A percentile compares a stretch with the other conserved stretches of the same genome.
These are phyloP conservation scores for Cecropterus lyciades DNA, from an alignment of 1,140 invertebrate species.

Conservation along the genomic window DNA sequence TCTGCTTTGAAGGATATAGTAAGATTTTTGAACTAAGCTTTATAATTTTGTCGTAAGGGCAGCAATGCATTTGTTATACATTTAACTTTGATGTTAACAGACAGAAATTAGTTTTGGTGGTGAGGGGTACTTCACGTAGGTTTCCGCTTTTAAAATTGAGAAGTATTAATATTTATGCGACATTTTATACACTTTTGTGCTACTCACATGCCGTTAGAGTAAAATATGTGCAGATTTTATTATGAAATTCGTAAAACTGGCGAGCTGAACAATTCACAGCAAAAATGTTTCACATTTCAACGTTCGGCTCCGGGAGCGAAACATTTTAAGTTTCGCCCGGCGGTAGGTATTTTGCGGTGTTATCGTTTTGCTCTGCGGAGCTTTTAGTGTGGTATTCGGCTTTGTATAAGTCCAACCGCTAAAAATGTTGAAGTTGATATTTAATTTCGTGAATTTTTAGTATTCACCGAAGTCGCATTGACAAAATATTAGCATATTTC, in stretches of 20 bases:
- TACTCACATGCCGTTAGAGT: too few relatives aligned
- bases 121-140: too few relatives aligned
- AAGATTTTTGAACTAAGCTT: too few relatives aligned
- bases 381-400: background rate
- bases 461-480: background rate
- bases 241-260: background rate
- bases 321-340: background rate
- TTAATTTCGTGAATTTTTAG: background rate
- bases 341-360: background rate
- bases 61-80: too few relatives aligned
- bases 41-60: too few relatives aligned
- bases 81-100: too few relatives aligned
- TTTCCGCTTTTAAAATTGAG: too few relatives aligned
- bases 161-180: too few relatives aligned
- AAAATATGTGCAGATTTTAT: background rate
- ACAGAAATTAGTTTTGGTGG: too few relatives aligned
- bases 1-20: too few relatives aligned
- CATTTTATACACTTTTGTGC: too few relatives aligned
- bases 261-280: background rate
- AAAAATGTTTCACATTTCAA: background rate
- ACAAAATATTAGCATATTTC: background rate
- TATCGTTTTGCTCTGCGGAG: background rate
- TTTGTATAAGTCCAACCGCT: background rate
- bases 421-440: background rate
- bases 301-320: background rate